Evolutionary conservation across 2,113 vertebrate genomes (phyloP).

Genomic region (Cyphomyrus plagiostoma): DNA sequence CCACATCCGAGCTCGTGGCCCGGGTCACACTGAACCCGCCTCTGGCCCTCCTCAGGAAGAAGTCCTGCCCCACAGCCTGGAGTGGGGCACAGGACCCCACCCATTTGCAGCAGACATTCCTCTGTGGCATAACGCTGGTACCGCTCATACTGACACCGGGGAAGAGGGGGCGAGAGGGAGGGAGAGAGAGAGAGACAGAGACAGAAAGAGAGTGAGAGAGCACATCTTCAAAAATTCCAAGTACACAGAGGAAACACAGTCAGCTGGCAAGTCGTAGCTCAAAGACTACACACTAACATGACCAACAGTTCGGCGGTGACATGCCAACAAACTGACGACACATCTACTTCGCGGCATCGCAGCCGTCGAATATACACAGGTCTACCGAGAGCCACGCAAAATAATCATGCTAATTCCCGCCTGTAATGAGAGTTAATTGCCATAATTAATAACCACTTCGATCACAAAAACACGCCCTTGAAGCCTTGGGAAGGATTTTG

Average conservation of each 20-base stretch:
- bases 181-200: not conserved
- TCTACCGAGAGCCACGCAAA: not conserved
- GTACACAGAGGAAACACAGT: not conserved
- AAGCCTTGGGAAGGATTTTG: not conserved
- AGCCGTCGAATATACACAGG: not conserved
- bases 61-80: conserved; percentile 80
- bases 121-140: conserved; percentile 81
- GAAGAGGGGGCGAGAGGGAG: not conserved
- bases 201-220: not conserved
- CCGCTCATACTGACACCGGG: conserved; percentile 68
- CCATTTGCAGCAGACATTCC: conserved; percentile 74
- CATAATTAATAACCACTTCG: conserved; percentile 22
- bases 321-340: not conserved
- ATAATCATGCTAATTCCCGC: not conserved
- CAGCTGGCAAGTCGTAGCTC: not conserved
- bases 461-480: conserved; percentile 12
- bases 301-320: not conserved
- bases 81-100: conserved; percentile 78
- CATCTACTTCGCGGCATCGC: not conserved
- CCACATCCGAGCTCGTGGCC: conserved; percentile 69
- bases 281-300: not conserved
- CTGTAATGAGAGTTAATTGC: conserved; percentile 23
- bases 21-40: conserved; percentile 66
- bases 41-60: conserved; percentile 57
- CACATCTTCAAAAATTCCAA: not conserved